A percentile compares a stretch with the other conserved stretches of the same genome.
These are phyloP conservation scores for Meghimatium bilineatum DNA, from an alignment of 2,888 invertebrate genomes.

Conservation along the genomic window DNA sequence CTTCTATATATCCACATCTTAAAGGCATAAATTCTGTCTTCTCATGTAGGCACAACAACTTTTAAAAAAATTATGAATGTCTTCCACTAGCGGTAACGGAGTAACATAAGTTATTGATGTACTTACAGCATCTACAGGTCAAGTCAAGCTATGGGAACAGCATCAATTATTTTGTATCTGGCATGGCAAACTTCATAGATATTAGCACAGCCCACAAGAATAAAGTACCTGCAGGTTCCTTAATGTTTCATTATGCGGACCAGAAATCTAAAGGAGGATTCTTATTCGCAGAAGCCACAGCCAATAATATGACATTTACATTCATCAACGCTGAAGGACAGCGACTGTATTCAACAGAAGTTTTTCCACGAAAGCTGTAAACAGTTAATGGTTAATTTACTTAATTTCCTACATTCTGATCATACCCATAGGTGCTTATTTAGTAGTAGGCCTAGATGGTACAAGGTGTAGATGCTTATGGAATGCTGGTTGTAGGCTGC, in stretches of 20 bases:
- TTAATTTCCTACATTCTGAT: too few species aligned
- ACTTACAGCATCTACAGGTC: conserved; percentile 65
- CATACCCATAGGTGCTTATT: too few species aligned
- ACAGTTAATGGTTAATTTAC: neutral
- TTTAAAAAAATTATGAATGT: too few species aligned
- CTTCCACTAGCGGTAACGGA: neutral
- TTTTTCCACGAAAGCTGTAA: conserved; percentile 62
- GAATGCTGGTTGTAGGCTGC: too few species aligned
- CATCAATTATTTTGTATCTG: conserved; percentile 77
- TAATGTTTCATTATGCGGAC: conserved; percentile 75
- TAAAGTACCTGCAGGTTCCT: conserved; percentile 67
- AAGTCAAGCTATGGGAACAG: conserved; percentile 57
- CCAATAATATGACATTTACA: conserved; percentile 67
- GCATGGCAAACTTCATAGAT: conserved; percentile 77
- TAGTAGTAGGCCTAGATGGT: too few species aligned
- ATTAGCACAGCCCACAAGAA: conserved; percentile 68
- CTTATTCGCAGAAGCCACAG: conserved; percentile 67
- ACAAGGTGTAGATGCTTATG: too few species aligned
- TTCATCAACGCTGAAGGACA: conserved; percentile 66
- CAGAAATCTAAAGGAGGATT: conserved; percentile 74
- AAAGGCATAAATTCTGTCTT: too few species aligned
- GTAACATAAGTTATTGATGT: neutral
- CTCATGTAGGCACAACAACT: too few species aligned
- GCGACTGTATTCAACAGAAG: conserved; percentile 60
- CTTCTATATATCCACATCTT: too few species aligned